A percentile compares a stretch with the other conserved stretches of the same genome.
Evolutionary conservation across 2,113 vertebrate species (phyloP).

Genomic region (Apodemus speciosus): DNA sequence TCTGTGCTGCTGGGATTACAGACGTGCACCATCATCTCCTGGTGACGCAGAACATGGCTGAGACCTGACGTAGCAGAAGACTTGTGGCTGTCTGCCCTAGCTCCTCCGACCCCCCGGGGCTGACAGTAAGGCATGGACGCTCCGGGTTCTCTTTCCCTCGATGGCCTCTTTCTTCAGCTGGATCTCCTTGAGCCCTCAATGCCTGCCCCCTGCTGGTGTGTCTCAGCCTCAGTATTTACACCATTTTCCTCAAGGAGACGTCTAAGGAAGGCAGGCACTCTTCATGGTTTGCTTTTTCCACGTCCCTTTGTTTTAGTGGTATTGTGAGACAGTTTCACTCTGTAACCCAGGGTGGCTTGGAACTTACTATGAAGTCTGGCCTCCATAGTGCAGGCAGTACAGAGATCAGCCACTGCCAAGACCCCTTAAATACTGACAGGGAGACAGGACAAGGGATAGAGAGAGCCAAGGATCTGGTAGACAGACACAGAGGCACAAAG

Average conservation of each 20-base stretch:
- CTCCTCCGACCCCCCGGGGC: background rate
- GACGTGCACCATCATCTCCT: rapidly evolving
- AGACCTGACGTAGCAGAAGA: background rate
- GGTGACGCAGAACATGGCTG: too few relatives aligned
- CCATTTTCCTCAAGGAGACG: rapidly evolving
- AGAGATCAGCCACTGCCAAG: background rate
- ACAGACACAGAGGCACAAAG: background rate
- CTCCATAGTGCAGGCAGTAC: background rate
- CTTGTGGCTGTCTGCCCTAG: too few relatives aligned
- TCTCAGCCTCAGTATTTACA: background rate
- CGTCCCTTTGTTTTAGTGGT: background rate
- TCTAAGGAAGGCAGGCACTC: background rate
- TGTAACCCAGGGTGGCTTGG: background rate
- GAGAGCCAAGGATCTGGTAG: background rate
- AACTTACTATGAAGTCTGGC: background rate
- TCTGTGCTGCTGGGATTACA: background rate
- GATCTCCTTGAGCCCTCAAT: rapidly evolving
- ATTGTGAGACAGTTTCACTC: background rate
- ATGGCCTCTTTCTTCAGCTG: background rate
- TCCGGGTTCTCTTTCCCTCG: background rate
- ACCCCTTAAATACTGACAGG: background rate
- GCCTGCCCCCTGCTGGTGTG: background rate
- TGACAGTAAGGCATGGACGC: too few relatives aligned
- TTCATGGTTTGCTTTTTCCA: background rate
- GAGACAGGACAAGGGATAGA: background rate